Evolutionary conservation across 2,888 invertebrate genomes (phyloP), one percentile per base, ranked within the genome.

Genomic region (Tiphia femorata): DNA sequence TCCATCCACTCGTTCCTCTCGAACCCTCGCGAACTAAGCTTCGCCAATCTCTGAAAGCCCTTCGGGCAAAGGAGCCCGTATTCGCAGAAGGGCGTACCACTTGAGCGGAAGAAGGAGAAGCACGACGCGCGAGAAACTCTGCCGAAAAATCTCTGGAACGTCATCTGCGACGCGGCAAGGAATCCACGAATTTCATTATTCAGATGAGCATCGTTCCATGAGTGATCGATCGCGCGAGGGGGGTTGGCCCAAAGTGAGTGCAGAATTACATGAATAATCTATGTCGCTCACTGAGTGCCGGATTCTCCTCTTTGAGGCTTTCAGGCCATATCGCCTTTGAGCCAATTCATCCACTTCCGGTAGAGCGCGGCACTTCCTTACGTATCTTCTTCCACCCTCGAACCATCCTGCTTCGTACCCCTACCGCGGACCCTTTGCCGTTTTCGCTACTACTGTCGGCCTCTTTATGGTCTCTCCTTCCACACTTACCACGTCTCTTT

Each of bases 201-300:
- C 70, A 69, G 58, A 69, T 69, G 68, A 70, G 68, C 68, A 69
- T 69, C 68, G 66, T 70, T 66, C 68, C 66, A 62, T 64, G 68
- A 69, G 64, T 69, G 69, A 69, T 69, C 69, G 69, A 68, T 69
- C 66, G 68, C 68, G 38, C 43, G 62, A n/a, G n/a, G n/a, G n/a
- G n/a, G n/a, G n/a, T n/a, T n/a, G n/a, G n/a, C n/a, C 59, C 66
- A 70, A 70, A 69, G 69, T 62, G 70, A 69, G 67, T 70, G 69
- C 70, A 64, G 70, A 70, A 70, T 70, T 70, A 70, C 69, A 70
- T 70, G 70, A 70, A 70, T 70, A 70, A 70, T 69, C 69, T 69
- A 70, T 70, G 70, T 69, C 69, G 62, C 55, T n/a, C n/a, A 54
- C 56, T 67, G 68, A 69, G 69, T 68, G 68, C 68, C 61, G 63